Conservation (phyloP, 2,888 invertebrate species). For the Ophioninae sp. region DNA sequence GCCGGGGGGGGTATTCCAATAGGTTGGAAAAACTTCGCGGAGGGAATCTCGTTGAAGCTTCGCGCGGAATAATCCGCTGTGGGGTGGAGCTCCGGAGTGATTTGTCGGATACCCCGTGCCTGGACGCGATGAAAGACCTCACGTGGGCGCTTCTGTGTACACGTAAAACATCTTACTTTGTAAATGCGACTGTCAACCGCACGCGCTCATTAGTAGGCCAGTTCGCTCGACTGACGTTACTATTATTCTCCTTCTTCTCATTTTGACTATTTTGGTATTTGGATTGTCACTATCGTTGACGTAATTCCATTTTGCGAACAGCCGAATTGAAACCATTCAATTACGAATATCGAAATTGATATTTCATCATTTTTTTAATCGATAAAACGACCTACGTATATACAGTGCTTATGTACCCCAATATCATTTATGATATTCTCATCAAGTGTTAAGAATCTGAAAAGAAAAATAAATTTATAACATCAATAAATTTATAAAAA, state of each 20-base stretch:
- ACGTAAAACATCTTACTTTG: conserved; percentile 5
- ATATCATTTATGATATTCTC: no score
- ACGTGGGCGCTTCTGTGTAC: neutral
- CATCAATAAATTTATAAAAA: no score
- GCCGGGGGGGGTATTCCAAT: neutral
- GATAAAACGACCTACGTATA: no score
- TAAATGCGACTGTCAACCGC: conserved; percentile 75
- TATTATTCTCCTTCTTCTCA: neutral
- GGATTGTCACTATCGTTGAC: conserved; percentile 64
- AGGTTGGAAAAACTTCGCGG: neutral
- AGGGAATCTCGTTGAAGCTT: neutral
- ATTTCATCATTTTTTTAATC: no score
- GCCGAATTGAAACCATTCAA: conserved; percentile 13
- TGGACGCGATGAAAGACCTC: neutral
- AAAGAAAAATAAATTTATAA: no score
- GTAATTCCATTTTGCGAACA: conserved; percentile 53
- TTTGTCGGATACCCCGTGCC: neutral
- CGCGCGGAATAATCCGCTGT: neutral
- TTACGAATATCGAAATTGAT: no score
- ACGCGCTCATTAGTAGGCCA: conserved; percentile 79
- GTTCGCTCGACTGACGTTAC: conserved; percentile 33
- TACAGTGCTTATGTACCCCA: no score
- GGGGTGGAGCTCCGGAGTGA: neutral
- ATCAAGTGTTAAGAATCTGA: no score
- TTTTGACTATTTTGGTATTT: neutral